Evolutionary conservation across 1,140 invertebrate genomes (phyloP), one percentile per base, ranked within the genome.

Genomic region (Drosophila jambulina): DNA sequence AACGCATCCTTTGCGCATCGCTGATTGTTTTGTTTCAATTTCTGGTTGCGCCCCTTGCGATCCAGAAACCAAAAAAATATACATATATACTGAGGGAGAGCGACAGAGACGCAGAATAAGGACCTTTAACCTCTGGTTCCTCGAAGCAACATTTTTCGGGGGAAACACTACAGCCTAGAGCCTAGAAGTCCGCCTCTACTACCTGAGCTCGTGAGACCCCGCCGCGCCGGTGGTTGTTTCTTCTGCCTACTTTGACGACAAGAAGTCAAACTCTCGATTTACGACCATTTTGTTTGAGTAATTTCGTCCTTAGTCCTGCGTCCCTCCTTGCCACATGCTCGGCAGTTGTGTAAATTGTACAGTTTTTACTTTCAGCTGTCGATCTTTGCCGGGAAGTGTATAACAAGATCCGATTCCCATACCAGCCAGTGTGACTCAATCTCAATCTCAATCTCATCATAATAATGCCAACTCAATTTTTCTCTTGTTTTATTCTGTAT

Each of bases 191-290:
- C 45, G 71, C 61, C 63, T 75, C 75, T 88, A 88, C 75, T 88
- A 88, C 84, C 84, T 88, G 84, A 88, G 75, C 21, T 25, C 21
- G 34, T 25, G 36, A 25, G 75, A 82, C 60, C 25, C 19, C 38
- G 48, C n/a, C 38, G 74, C 75, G 65, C 51, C 80, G 87, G 83
- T 87, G 83, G 84, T 90, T 78, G 85, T 84, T 90, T 71, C 60
- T 72, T 59, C 23, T 71, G 85, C 87, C 84, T 87, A 69, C 78
- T 75, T 76, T 91, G 87, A 91, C 87, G 90, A 91, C 90, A 91
- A 91, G 90, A 91, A 91, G 90, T 91, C 90, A 91, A 91, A 85
- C 70, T 91, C 86, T 91, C 90, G 90, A 91, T 91, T 91, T 91
- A 91, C 82, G 90, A 91, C 85, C 90, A 86, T 91, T 91, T 91